Base-by-base conservation (phyloP, 2,113 vertebrate species). In the Thunnus maccoyii region DNA sequence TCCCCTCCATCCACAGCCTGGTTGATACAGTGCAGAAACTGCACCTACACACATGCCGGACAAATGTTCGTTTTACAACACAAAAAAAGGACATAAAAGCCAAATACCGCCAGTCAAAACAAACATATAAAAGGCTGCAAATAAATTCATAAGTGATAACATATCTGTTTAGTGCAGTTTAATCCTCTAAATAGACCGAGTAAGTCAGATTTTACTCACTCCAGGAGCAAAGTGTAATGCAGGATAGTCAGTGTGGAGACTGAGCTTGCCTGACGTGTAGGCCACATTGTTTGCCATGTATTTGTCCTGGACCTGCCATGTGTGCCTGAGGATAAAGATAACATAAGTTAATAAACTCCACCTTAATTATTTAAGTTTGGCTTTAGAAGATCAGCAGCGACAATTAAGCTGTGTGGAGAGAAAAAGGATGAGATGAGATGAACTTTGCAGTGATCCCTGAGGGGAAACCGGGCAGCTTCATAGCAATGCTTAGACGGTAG, bases 221-320 rank as follows among this genome's bases (percentile, higher is more conserved):
- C 98, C 98, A 52, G 98, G 98, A 77, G 98, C 94, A 78, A 96
- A 93, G 85, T 97, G 96, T 50, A 99, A 85, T 1, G 96, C 97
- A 8, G 98, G 97, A 72, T 99, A 99, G 91, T 99, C 98, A 0
- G 97, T 98, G 78, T 99, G 98, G 78, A 96, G 95, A 36, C 96
- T 96, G 3, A 99, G 94, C 68, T 94, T 96, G 52, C 95, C 97
- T 0, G 95, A 95, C 3, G 98, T 99, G 64, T 99, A 99, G 58
- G 98, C 98, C 25, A 99, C 96, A 1, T 99, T 99, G 94, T 97
- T 98, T 41, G 97, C 97, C 84, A 95, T 93, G 30, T 88, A 70
- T 93, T 99, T 99, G 93, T 99, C 97, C 94, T 97, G 95, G 72
- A 99, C 97, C 93, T 99, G 97, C 97, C 97, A 99, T 20, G 97